A percentile compares a stretch with the other conserved stretches of the same genome.
These are phyloP conservation scores for Zeuzera pyrina DNA, from an alignment of 2,888 invertebrate species.

Conservation along the genomic window DNA sequence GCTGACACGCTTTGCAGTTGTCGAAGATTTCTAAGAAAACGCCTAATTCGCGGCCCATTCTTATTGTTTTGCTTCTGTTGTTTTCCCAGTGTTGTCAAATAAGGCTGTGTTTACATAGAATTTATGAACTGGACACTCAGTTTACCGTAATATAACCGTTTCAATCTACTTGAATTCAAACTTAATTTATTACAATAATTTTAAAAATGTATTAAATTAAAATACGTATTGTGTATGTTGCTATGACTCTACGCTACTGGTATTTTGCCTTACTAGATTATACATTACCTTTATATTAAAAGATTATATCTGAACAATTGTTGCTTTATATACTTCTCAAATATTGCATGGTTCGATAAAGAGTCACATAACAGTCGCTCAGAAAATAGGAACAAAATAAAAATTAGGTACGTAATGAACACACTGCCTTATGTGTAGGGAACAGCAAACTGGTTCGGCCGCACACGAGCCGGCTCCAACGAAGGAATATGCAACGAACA, in stretches of 20 bases:
- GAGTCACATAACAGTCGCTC: no score
- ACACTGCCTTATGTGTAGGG: constrained; percentile 49
- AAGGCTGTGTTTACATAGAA: constrained; percentile 28
- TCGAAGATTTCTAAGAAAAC: constrained; percentile 62
- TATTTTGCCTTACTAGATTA: no score
- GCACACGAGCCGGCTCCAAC: constrained; percentile 61
- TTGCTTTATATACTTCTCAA: no score
- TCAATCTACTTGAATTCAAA: no score
- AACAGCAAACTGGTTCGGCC: constrained; percentile 62
- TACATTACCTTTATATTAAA: no score
- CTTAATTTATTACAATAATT: no score
- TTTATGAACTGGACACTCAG: no score
- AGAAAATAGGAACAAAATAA: no score
- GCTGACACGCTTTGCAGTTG: constrained; percentile 66
- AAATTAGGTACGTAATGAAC: constrained; percentile 46
- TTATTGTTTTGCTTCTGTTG: constrained; percentile 54
- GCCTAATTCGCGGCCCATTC: constrained; percentile 51
- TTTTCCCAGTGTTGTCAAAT: constrained; percentile 42
- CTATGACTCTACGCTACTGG: no score
- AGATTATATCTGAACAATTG: no score
- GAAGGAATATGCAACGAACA: constrained; percentile 66
- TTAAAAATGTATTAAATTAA: neutral
- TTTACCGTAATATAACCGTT: no score
- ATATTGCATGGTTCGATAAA: no score
- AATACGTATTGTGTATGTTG: neutral